Evolutionary conservation across 2,797 vertebrate genomes (phyloP), one percentile per base, ranked within the genome.

Genomic region (Channallabes apus): DNA sequence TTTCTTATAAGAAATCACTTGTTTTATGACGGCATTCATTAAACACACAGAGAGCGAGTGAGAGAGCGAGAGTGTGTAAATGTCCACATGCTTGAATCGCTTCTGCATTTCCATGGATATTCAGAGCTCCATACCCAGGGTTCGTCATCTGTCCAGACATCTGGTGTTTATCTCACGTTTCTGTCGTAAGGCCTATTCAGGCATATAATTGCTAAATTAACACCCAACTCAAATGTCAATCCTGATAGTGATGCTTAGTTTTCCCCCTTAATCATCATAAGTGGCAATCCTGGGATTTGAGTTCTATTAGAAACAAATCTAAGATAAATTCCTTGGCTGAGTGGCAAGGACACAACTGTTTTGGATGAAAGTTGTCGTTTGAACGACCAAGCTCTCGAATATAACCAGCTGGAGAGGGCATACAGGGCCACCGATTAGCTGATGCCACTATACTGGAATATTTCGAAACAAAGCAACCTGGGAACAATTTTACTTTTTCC

Each of bases 151-250:
- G 87, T 90, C 91, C 87, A 90, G 91, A 91, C 93, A 94, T 92
- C 92, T 95, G 90, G 87, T 95, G 92, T 93, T 95, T 91, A 92
- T 92, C 91, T 90, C 91, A 86, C 87, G 86, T 90, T 89, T 91
- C 90, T 88, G 88, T 93, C 93, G 92, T 90, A 93, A 91, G 92
- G 94, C 90, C 89, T 93, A 94, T 92, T 92, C 92, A 92, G 93
- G 93, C 93, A 88, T 91, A 91, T 85, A 88, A 91, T 91, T 89
- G 91, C 86, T 94, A 92, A 93, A 92, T 91, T 90, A 91, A 91
- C 87, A 86, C 89, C 89, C 72, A 93, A 92, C 90, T 88, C 81
- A 90, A 89, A 84, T 91, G 92, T 90, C 92, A 93, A 84, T 93
- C 90, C 90, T 91, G 90, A 92, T 91, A 88, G 85, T 67, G 75